Base-by-base conservation (phyloP, 2,113 vertebrate genomes). In the Oceanites oceanicus region DNA sequence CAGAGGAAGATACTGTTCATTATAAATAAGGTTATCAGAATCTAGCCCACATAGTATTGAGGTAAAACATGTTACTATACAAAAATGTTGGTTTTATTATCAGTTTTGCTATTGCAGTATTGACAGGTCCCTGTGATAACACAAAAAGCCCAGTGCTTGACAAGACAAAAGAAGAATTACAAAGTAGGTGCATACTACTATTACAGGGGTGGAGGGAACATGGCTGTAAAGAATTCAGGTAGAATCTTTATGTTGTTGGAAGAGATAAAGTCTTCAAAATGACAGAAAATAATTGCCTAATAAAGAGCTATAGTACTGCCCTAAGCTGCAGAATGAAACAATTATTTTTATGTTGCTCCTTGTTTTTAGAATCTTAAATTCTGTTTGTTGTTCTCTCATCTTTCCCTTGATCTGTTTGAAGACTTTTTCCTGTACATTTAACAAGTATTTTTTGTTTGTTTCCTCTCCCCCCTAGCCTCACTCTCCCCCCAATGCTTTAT, bases 251-350 rank as follows among this genome's bases (percentile, higher is more conserved):
- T 55, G 36, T 61, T 73, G 32, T 86, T 86, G 75, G 62, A 83
- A 90, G 66, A 88, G 84, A 95, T 82, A 70, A 91, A 88, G 81
- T 94, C 66, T 90, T 94, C 78, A 95, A 95, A 94, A 92, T 74
- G 81, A 94, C 81, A 92, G 65, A 80, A 96, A 95, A 96, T 92
- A 96, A 96, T 97, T 96, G 90, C 91, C 77, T 91, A 96, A 97
- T 94, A 96, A 94, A 97, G 72, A 94, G 42, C 77, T 81, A 91
- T n/a, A 88, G 56, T 65, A 53, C 53, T 96, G 76, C 78, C 95
- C 94, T 86, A 88, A 96, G 86, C 88, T 88, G 87, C 81, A 82
- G 72, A 97, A 91, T n/a, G 52, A 93, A 97, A 87, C 94, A 85
- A 83, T 93, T 96, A 75, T 81, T 94, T 96, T 95, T 93, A 92